Conservation (phyloP, 2,888 invertebrate genomes). For the Diogma glabrata region DNA sequence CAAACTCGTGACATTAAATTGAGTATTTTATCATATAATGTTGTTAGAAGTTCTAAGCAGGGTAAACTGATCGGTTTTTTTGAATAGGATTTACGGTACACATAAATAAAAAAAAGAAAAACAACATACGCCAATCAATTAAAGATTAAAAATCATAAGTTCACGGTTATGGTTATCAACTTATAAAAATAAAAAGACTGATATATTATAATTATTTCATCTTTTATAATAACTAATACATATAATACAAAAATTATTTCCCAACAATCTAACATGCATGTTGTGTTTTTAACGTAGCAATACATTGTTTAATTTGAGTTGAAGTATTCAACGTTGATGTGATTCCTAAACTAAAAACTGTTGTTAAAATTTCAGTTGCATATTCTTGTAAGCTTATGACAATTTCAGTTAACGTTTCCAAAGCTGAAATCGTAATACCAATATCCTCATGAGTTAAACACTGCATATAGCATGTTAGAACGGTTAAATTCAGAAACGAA, state of each 20-base stretch:
- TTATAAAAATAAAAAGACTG: too few relatives aligned
- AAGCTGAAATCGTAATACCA: slow-evolving; percentile 63
- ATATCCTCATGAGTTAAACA: slow-evolving; percentile 71
- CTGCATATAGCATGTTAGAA: slow-evolving; percentile 65
- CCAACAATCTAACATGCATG: slow-evolving; percentile 54
- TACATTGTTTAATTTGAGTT: slow-evolving; percentile 63
- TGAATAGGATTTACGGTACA: too few relatives aligned
- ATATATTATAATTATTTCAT: too few relatives aligned
- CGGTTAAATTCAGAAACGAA: slow-evolving; percentile 42
- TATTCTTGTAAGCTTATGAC: slow-evolving; percentile 76
- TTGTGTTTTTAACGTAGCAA: slow-evolving; percentile 71
- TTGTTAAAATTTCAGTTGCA: slow-evolving; percentile 62
- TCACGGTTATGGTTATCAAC: too few relatives aligned
- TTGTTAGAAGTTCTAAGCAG: too few relatives aligned
- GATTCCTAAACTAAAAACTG: slow-evolving; percentile 73
- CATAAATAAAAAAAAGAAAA: too few relatives aligned
- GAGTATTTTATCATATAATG: too few relatives aligned
- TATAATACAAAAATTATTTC: neutral
- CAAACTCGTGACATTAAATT: too few relatives aligned
- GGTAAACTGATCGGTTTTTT: too few relatives aligned
- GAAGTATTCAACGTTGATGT: slow-evolving; percentile 66
- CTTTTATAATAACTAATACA: slow-evolving; percentile 5
- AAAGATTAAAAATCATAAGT: too few relatives aligned
- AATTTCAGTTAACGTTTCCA: slow-evolving; percentile 75
- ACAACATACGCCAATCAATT: too few relatives aligned